These are phyloP conservation scores for Apteryx mantelli DNA, from an alignment of 2,113 vertebrate species.

Conservation along the genomic window DNA sequence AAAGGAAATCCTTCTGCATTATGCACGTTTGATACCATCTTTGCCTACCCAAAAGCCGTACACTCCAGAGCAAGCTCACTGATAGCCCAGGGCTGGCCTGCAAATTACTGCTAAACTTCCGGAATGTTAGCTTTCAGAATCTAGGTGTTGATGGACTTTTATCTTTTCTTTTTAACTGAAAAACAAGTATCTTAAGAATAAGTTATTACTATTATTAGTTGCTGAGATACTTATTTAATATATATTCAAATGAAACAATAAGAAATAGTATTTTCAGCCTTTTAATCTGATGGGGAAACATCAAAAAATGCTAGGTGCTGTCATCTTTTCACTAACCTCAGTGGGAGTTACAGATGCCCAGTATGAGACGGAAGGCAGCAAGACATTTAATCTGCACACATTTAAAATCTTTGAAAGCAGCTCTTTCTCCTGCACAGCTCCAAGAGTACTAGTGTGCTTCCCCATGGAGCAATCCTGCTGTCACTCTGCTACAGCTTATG, in stretches of 20 bases:
- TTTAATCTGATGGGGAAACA: not conserved
- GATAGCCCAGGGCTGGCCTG: not conserved
- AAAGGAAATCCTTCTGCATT: not conserved
- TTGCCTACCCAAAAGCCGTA: not conserved
- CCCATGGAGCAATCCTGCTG: not conserved
- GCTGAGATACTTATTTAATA: not conserved
- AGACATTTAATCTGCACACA: not conserved
- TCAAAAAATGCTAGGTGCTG: not conserved
- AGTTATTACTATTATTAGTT: not conserved
- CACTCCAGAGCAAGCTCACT: not conserved
- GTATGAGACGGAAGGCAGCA: not conserved
- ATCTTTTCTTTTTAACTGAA: not conserved
- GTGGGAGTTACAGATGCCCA: not conserved
- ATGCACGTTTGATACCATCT: not conserved
- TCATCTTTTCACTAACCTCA: not conserved
- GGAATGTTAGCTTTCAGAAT: not conserved
- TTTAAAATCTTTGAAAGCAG: not conserved
- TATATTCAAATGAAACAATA: not conserved
- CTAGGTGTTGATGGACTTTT: not conserved
- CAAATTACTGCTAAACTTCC: not conserved
- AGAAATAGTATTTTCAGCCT: not conserved
- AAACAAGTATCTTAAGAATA: not conserved
- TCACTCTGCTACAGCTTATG: accelerated
- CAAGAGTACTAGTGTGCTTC: not conserved
- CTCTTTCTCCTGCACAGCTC: not conserved